Base-by-base conservation (phyloP, 1,140 invertebrate genomes). In the Drosophila simulans region DNA sequence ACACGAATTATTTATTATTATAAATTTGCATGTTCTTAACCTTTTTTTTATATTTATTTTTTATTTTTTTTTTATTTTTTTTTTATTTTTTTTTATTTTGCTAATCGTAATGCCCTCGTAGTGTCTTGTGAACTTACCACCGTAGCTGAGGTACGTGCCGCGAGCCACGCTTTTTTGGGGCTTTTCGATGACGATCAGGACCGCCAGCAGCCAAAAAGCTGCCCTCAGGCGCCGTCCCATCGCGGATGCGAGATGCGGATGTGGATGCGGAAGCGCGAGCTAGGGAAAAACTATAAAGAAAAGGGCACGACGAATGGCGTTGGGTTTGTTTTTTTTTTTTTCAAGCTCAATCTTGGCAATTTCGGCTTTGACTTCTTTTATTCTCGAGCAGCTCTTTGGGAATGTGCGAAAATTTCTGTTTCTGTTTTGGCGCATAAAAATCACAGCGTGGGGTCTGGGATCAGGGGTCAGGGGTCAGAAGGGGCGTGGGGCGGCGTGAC, bases 201-300 rank as follows among this genome's bases (percentile, higher is more conserved):
- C 77, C 60, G 78, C 80, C 37, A 86, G 83, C 60, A 88, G 65
- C 82, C 82, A 86, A 11, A 68, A 48, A 74, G 63, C 81, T 49
- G 81, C 81, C 72, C 69, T 65, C 62, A 77, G 34, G 71, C 71
- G 73, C 68, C 82, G 63, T 49, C 68, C 79, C 82, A 86, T 86
- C 8, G 46, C 57, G 62, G 53, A 55, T 59, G 43, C 62, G 46
- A 39, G 17, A 43, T 66, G 39, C 45, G 42, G 53, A 25, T 48
- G 46, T 27, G 48, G 35, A 62, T 62, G 27, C 60, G 42, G 51
- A 27, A 51, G 15, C 66, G 65, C 64, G 66, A 57, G 43, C 60
- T 65, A 31, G 5, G 27, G 10, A 31, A 25, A 52, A 11, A 10
- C 35, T n/a, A 40, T 20, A 25, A 35, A 25, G 11, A 35, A 31